Conservation (phyloP, 2,113 vertebrate genomes). For the Acanthisitta chloris region DNA sequence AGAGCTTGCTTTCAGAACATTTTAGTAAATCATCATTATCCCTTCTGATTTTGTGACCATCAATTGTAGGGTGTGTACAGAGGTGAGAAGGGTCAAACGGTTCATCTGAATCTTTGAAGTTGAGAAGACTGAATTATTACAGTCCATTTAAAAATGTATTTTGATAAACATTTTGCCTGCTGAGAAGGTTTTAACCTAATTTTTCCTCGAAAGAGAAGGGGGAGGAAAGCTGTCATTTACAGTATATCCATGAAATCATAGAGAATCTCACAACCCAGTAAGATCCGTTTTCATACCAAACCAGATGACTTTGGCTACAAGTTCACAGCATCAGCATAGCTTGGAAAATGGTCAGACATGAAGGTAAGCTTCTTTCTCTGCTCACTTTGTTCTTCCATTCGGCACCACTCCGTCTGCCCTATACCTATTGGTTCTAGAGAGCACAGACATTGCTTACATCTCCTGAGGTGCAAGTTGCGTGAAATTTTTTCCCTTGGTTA, state of each 20-base stretch:
- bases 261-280: not conserved
- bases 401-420: not conserved
- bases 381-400: not conserved
- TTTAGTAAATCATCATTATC: not conserved
- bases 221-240: not conserved
- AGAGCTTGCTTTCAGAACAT: not conserved
- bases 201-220: not conserved
- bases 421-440: not conserved
- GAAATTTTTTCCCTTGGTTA: not conserved
- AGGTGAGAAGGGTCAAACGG: not conserved
- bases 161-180: not conserved
- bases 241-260: not conserved
- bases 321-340: not conserved
- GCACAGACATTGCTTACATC: not conserved
- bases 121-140: not conserved
- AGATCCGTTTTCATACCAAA: not conserved
- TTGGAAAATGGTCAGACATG: not conserved
- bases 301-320: not conserved
- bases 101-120: not conserved
- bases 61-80: not conserved
- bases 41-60: not conserved
- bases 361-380: not conserved
- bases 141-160: not conserved
- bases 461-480: not conserved
- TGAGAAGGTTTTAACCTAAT: not conserved